Base-by-base conservation (phyloP, 2,797 vertebrate species). In the Halcyon leucocephala region DNA sequence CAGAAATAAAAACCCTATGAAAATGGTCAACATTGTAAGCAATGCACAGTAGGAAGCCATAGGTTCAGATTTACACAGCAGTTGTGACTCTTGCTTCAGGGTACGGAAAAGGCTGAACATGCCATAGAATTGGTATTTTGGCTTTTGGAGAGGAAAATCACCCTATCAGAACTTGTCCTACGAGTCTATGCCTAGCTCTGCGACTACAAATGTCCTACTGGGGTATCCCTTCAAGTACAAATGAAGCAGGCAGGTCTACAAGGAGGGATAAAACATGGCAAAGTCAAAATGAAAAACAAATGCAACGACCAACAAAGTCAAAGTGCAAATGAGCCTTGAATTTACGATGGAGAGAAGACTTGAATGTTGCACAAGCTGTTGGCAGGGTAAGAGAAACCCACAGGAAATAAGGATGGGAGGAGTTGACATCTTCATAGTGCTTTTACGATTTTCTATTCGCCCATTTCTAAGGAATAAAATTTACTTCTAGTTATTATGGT, bases 401-500 rank as follows among this genome's bases (percentile, higher is more conserved):
- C 71, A 94, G 86, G 73, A 95, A 92, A 93, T 10, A 74, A 83
- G 52, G 83, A 81, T 78, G 85, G 95, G 92, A 93, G 52, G 78
- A 97, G 97, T 3, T 97, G 96, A 97, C 94, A 95, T 95, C 92
- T 94, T 94, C 97, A 96, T 95, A 95, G 97, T 93, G 97, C 94
- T 97, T 98, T 96, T 95, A 97, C 64, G 49, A 90, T 93, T 93
- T 97, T 85, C 97, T 96, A 96, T 62, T 96, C 96, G 95, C 89
- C 96, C 96, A 78, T 90, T 96, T 93, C 97, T 97, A 97, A 92
- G 94, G 95, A 97, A 95, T 86, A 97, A 95, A 96, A 92, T 95
- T 95, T 95, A 91, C 92, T 97, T 97, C 93, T 96, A 97, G 86
- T 94, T 97, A 97, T 96, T 95, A 97, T n/a, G 93, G 95, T 93